Conservation (phyloP, 2,888 invertebrate genomes). For the Euproctis similis region DNA sequence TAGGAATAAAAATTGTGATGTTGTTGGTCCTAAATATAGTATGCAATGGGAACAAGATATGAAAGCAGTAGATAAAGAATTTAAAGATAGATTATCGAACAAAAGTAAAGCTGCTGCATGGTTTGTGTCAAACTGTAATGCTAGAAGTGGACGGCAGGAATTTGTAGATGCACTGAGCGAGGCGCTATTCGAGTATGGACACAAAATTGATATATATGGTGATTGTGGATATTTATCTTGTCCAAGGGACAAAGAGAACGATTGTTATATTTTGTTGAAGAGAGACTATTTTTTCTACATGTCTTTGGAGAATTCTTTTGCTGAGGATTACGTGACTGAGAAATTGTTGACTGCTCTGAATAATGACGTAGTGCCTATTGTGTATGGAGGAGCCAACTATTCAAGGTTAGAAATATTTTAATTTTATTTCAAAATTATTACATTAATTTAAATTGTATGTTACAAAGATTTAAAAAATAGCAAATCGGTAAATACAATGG, state of each 20-base stretch:
- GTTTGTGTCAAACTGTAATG: conserved; percentile 57
- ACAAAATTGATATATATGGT: conserved; percentile 72
- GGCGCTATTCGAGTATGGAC: conserved; percentile 30
- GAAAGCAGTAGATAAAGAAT: conserved; percentile 26
- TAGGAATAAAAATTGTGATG: conserved; percentile 32
- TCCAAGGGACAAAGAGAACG: conserved; percentile 24
- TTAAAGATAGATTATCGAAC: conserved; percentile 28
- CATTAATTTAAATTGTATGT: no score
- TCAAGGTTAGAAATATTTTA: conserved; percentile 46
- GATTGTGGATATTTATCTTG: conserved; percentile 60
- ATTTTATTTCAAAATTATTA: no score
- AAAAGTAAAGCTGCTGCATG: conserved; percentile 61
- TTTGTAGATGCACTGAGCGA: conserved; percentile 35
- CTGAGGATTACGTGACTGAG: conserved; percentile 68
- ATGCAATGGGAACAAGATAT: conserved; percentile 25
- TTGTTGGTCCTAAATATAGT: conserved; percentile 43
- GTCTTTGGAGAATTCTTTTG: conserved; percentile 83
- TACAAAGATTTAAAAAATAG: no score
- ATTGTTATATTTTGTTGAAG: conserved; percentile 50
- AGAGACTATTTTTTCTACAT: conserved; percentile 83
- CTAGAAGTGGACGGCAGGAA: conserved; percentile 36
- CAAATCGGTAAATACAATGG: no score
- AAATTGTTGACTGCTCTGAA: conserved; percentile 78
- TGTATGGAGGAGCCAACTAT: conserved; percentile 81
- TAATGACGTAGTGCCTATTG: conserved; percentile 79